Evolutionary conservation across 2,888 invertebrate species (phyloP), one percentile per base, ranked within the genome.

Genomic region (Caenorhabditis sulstoni): DNA sequence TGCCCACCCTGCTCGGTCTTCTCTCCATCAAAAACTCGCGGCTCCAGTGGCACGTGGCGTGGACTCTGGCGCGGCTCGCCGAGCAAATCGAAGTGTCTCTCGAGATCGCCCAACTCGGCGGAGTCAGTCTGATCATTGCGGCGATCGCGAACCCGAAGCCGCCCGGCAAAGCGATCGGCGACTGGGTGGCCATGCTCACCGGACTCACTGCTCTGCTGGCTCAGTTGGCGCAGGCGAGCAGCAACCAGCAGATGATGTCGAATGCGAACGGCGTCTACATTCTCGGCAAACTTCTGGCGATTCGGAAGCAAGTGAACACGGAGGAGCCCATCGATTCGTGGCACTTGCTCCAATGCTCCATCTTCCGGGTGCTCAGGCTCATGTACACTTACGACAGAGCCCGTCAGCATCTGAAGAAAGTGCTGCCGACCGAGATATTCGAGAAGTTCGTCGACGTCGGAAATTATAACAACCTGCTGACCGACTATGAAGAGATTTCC

Each of bases 321-420:
- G 67, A 71, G 3, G 78, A 79, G 44, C n/a, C 62, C 3, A 49
- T 52, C 18, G 78, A 78, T 47, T 61, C 78, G 7, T 78, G 78
- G 71, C 55, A 49, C 8, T 39, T 66, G 23, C 57, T 78, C 22
- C 66, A 91, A 90, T 90, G 90, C 59, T 91, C 90, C 79, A 90
- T 91, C 37, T 91, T 92, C 75, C 89, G 92, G 18, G 90, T 91
- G 7, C 87, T 92, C 20, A 87, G 92, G 7, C 90, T 91, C 73
- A 84, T 92, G 79, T 92, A 91, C 87, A 91, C 91, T 73, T 89
- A 91, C 87, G 92, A 92, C 76, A 79, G 91, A 67, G 91, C 91
- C 78, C 85, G 92, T 47, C 86, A 90, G 22, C 85, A 90, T 35
- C 91, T 92, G 83, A 91, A 91, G 50, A 79, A 80, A 55, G 85